These are phyloP conservation scores for Centropristis striata DNA, from an alignment of 2,113 vertebrate genomes.

Conservation along the genomic window DNA sequence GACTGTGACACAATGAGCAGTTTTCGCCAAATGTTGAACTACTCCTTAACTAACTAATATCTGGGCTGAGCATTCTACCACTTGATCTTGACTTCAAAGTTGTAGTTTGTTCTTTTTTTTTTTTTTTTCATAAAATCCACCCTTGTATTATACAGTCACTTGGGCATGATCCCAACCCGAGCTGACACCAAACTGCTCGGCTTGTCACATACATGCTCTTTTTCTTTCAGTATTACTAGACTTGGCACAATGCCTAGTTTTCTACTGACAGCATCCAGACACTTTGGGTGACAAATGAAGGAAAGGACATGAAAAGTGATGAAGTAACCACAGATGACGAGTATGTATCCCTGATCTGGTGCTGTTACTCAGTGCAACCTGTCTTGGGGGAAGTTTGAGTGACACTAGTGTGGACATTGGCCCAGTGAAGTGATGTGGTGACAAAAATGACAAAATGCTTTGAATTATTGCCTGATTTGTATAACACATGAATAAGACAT, in stretches of 20 bases:
- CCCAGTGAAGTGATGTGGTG: constrained; percentile 17
- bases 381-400: constrained; percentile 16
- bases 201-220: constrained; percentile 8
- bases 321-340: constrained; percentile 24
- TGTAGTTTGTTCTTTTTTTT: no score
- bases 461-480: background rate
- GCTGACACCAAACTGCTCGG: background rate
- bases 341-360: constrained; percentile 38
- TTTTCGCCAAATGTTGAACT: no score
- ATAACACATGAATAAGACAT: constrained; percentile 1
- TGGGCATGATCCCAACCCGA: no score
- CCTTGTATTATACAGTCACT: background rate
- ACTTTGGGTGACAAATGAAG: constrained; percentile 40
- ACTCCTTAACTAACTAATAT: no score
- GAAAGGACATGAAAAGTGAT: constrained; percentile 57
- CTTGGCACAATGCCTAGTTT: constrained; percentile 36
- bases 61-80: no score
- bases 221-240: constrained; percentile 38
- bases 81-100: no score
- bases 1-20: no score
- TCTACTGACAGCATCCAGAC: constrained; percentile 52
- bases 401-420: background rate
- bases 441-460: constrained; percentile 1
- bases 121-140: no score
- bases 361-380: constrained; percentile 38